Conservation (phyloP, 1,140 invertebrate genomes). For the Drosophila pachea region DNA sequence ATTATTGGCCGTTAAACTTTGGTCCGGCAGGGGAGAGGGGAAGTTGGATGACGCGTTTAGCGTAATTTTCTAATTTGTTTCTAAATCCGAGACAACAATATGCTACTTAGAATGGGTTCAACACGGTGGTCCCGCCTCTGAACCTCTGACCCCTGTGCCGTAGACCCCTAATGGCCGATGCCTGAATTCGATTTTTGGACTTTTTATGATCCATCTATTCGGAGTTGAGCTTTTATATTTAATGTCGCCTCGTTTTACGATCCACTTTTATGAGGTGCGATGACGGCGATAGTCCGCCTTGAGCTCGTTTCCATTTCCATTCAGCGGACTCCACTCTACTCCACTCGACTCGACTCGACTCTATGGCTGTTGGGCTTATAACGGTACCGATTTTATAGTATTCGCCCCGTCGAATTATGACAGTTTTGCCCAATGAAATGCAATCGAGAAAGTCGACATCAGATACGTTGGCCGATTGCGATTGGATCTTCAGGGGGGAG, state of each 20-base stretch:
- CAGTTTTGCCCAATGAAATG: constrained; percentile 38
- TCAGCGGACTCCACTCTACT: no score
- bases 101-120: constrained; percentile 66
- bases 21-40: constrained; percentile 12
- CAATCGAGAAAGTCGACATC: constrained; percentile 49
- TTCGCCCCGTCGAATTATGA: constrained; percentile 49
- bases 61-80: constrained; percentile 74
- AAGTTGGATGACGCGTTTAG: constrained; percentile 41
- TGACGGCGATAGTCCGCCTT: constrained; percentile 73
- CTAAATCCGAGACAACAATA: constrained; percentile 44
- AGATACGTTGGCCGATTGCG: no score
- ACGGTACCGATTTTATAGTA: constrained; percentile 58
- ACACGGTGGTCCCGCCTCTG: constrained; percentile 52
- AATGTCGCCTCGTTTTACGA: constrained; percentile 60
- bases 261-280: constrained; percentile 72
- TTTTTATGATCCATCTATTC: constrained; percentile 48
- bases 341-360: no score
- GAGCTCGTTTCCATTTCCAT: constrained; percentile 53
- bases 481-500: no score
- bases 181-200: neutral
- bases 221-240: constrained; percentile 63
- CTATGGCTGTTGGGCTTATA: constrained; percentile 29
- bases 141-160: neutral
- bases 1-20: constrained; percentile 69
- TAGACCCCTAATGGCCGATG: neutral